A percentile compares a stretch with the other conserved stretches of the same genome.
phyloP scores from a whole-genome alignment of 1,140 invertebrate species.

The Tetragonula clypearis region DNA sequence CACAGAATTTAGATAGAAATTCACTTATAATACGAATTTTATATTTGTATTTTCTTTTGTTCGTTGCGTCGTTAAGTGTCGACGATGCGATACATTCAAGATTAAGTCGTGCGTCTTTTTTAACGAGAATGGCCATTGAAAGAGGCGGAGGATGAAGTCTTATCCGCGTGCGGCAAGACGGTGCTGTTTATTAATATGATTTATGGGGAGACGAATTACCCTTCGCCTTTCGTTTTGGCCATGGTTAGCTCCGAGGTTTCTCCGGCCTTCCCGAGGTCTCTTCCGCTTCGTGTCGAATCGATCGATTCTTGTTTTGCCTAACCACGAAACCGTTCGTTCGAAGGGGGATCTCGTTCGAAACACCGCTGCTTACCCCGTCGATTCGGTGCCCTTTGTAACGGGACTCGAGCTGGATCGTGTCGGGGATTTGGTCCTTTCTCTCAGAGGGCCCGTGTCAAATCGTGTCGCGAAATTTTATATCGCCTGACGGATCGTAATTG shows the following conservation, averaged over 20 bases:
- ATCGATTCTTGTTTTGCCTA: conserved; percentile 58
- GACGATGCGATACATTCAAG: too few relatives aligned
- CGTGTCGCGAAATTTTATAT: conserved; percentile 36
- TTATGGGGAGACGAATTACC: conserved; percentile 63
- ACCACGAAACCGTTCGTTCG: conserved; percentile 19
- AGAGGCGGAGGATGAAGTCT: conserved; percentile 42
- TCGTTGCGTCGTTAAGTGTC: too few relatives aligned
- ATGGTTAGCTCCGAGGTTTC: conserved; percentile 27
- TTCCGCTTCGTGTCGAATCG: conserved; percentile 52
- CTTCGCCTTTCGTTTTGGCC: conserved; percentile 30
- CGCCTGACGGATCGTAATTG: neutral
- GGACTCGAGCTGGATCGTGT: conserved; percentile 36
- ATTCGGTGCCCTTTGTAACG: conserved; percentile 74
- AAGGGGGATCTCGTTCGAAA: conserved; percentile 3
- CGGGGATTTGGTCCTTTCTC: neutral
- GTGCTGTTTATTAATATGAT: conserved; percentile 72
- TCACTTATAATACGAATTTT: too few relatives aligned
- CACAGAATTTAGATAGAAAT: too few relatives aligned
- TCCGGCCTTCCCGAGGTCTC: conserved; percentile 15
- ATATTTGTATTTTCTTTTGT: too few relatives aligned
- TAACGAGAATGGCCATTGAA: conserved; percentile 21
- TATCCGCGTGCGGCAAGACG: conserved; percentile 49
- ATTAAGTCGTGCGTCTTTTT: neutral
- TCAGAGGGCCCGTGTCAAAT: conserved; percentile 25
- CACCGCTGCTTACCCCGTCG: conserved; percentile 69